Percentiles rank a stretch among this genome's conserved stretches.
These are phyloP conservation scores for Eudorcas thomsonii DNA, from an alignment of 2,113 vertebrate genomes.

Conservation along the genomic window DNA sequence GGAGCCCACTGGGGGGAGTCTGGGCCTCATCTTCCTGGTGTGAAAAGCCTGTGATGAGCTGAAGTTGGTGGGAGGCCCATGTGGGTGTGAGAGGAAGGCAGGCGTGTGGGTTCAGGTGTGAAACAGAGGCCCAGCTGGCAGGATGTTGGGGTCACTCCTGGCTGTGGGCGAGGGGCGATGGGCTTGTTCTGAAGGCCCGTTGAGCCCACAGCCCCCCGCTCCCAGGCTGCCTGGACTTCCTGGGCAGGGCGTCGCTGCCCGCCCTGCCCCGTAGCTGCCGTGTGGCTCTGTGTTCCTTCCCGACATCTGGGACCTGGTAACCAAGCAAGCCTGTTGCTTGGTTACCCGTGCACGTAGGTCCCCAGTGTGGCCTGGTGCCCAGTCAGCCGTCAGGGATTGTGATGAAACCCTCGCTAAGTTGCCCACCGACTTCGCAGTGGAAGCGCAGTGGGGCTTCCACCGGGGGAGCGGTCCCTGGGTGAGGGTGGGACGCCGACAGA, in stretches of 20 bases:
- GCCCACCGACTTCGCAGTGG: fast-evolving
- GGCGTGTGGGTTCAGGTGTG: too few relatives aligned
- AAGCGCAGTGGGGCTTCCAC: not conserved
- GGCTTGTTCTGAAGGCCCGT: too few relatives aligned
- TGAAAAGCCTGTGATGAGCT: not conserved
- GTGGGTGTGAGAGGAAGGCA: not conserved
- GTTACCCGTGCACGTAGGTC: not conserved
- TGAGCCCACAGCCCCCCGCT: too few relatives aligned
- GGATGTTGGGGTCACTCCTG: not conserved
- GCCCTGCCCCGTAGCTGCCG: not conserved
- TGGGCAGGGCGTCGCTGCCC: too few relatives aligned
- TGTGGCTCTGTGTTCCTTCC: not conserved
- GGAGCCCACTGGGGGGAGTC: fast-evolving
- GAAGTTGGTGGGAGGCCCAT: fast-evolving
- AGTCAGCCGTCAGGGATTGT: not conserved
- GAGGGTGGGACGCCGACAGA: fast-evolving
- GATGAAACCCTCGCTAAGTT: not conserved
- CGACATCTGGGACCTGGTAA: not conserved
- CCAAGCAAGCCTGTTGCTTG: not conserved
- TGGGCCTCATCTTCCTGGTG: not conserved
- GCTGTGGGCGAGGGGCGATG: fast-evolving
- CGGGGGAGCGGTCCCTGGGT: fast-evolving
- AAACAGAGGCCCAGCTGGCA: fast-evolving
- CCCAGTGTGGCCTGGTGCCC: fast-evolving
- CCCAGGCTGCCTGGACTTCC: not conserved